Percentiles rank a stretch among this genome's conserved stretches.
Conservation (phyloP, 2,888 invertebrate genomes). For the Phymatocera aterrima region DNA sequence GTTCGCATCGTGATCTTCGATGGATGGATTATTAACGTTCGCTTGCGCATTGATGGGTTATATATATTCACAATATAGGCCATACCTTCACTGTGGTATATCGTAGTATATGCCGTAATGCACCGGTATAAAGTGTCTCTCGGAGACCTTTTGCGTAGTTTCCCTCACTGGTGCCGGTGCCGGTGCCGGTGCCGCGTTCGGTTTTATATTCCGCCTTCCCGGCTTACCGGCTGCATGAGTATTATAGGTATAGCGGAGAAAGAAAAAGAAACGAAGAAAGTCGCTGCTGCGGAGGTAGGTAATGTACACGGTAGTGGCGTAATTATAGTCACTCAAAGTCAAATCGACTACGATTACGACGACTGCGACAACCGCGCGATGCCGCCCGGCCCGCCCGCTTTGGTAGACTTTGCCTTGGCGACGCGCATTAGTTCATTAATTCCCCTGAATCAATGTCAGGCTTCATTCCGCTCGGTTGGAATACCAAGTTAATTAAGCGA, state of each 20-base stretch:
- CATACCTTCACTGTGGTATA: not conserved
- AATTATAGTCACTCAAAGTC: conserved; percentile 8
- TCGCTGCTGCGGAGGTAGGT: no score
- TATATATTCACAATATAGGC: not conserved
- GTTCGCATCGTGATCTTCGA: conserved; percentile 35
- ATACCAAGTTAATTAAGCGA: conserved; percentile 31
- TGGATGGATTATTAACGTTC: conserved; percentile 37
- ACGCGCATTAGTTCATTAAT: conserved; percentile 13
- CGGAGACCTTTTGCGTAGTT: conserved; percentile 2
- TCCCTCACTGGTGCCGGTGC: conserved; percentile 16
- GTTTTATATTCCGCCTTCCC: conserved; percentile 15
- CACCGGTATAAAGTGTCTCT: conserved; percentile 17
- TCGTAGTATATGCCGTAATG: not conserved
- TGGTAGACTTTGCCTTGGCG: not conserved
- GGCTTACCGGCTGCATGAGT: not conserved
- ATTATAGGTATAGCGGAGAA: not conserved
- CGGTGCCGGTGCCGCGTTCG: no score
- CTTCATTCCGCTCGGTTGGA: conserved; percentile 17
- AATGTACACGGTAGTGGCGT: no score
- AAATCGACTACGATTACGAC: no score
- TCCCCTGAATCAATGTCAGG: conserved; percentile 25
- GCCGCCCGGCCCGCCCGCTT: not conserved
- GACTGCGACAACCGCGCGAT: no score
- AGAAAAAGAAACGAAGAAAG: not conserved
- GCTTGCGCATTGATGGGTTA: not conserved